These are phyloP conservation scores for Epinephelus lanceolatus DNA, from an alignment of 2,113 vertebrate genomes.

Conservation along the genomic window DNA sequence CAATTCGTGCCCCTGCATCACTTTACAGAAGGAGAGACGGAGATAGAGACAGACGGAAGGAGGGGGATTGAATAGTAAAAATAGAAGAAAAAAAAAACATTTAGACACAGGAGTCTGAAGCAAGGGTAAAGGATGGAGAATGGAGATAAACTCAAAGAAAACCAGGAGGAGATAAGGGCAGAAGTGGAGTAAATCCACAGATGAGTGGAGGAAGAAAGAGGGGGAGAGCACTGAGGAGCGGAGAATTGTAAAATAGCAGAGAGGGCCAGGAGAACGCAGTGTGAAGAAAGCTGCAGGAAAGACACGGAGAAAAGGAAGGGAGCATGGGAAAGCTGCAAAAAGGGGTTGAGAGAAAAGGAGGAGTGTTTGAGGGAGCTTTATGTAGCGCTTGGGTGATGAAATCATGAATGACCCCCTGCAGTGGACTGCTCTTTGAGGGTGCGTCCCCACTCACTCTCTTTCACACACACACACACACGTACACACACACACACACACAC, in stretches of 20 bases:
- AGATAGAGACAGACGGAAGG: too few species aligned
- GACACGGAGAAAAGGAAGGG: constrained; percentile 57
- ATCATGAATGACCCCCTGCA: constrained; percentile 75
- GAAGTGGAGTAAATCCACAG: constrained; percentile 35
- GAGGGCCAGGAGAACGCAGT: constrained; percentile 49
- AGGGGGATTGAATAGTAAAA: background rate
- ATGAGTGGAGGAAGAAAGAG: constrained; percentile 15
- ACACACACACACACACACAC: background rate
- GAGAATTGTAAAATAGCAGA: constrained; percentile 38
- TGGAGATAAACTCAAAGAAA: constrained; percentile 7
- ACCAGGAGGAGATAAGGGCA: constrained; percentile 32
- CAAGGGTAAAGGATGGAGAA: background rate
- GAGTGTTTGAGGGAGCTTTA: constrained; percentile 68
- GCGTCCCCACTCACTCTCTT: constrained; percentile 38
- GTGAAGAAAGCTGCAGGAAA: constrained; percentile 60
- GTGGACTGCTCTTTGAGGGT: constrained; percentile 67
- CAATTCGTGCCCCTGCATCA: constrained; percentile 36
- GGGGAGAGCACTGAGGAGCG: background rate
- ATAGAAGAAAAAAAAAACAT: background rate
- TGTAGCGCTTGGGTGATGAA: constrained; percentile 71
- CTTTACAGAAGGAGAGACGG: constrained; percentile 23
- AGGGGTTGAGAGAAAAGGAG: constrained; percentile 53
- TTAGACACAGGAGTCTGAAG: background rate
- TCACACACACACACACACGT: background rate
- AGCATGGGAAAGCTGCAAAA: constrained; percentile 72